These are phyloP conservation scores for Actinemys pallida DNA, from an alignment of 2,113 vertebrate genomes.

Conservation along the genomic window DNA sequence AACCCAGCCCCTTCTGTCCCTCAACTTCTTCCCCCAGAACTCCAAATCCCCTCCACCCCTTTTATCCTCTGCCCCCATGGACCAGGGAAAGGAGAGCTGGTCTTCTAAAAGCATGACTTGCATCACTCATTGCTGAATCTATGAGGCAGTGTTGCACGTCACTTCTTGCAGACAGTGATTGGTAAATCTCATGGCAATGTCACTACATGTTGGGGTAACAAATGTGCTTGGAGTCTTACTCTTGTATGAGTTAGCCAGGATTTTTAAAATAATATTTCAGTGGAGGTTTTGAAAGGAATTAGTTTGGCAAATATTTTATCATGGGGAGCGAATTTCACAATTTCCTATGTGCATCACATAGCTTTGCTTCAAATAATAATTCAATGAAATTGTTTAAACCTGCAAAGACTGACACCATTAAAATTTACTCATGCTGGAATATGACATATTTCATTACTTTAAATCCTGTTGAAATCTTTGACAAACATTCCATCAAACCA, in stretches of 20 bases:
- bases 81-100: background rate
- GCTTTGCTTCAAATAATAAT: background rate
- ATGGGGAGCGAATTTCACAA: constrained; percentile 12
- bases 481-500: constrained; percentile 6
- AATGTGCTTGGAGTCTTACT: background rate
- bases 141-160: background rate
- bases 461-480: constrained; percentile 8
- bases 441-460: constrained; percentile 10
- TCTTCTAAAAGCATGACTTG: background rate
- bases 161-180: background rate
- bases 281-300: background rate
- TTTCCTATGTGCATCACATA: background rate
- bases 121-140: background rate
- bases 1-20: background rate
- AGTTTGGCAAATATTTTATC: constrained; percentile 27
- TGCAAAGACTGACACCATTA: constrained; percentile 3
- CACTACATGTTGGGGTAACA: background rate
- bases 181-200: background rate
- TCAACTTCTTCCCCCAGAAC: background rate
- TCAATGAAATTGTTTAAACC: background rate
- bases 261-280: background rate
- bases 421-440: constrained; percentile 8
- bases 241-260: background rate
- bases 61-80: background rate
- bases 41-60: background rate